These are phyloP conservation scores for Cyanoderma ruficeps DNA, from an alignment of 2,113 vertebrate species.

Conservation along the genomic window DNA sequence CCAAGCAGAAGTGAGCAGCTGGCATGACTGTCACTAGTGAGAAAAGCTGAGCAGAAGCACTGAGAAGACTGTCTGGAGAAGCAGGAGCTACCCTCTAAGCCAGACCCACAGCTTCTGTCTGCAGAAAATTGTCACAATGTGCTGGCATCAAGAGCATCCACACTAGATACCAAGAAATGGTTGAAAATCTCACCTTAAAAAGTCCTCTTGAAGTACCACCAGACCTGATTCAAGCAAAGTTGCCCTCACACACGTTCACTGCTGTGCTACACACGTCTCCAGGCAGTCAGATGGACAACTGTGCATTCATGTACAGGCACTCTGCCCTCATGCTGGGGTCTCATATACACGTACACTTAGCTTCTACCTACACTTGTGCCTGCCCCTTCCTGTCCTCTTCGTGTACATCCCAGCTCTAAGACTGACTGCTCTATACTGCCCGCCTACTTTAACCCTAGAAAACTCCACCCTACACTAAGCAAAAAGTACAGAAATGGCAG, in stretches of 20 bases:
- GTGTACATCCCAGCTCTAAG: background rate
- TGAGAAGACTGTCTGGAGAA: background rate
- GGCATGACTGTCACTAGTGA: background rate
- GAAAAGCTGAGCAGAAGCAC: background rate
- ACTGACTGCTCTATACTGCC: background rate
- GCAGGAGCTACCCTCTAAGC: background rate
- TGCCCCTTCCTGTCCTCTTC: background rate
- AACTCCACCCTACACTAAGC: constrained; percentile 20
- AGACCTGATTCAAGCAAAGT: background rate
- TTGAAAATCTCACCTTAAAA: constrained; percentile 30
- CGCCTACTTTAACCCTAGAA: background rate
- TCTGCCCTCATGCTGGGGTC: background rate
- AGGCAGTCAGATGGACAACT: background rate
- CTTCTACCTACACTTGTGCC: background rate
- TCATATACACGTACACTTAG: background rate
- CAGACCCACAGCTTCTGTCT: background rate
- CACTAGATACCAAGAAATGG: background rate
- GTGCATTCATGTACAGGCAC: accelerated
- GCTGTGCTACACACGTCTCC: background rate
- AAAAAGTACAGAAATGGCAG: background rate
- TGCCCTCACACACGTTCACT: background rate
- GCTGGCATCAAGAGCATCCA: background rate
- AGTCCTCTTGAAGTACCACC: background rate
- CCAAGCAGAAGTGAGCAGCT: background rate
- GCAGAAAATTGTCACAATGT: background rate